Conservation (phyloP, 92 coral and sea anemone genomes). For the Porites cylindrica region DNA sequence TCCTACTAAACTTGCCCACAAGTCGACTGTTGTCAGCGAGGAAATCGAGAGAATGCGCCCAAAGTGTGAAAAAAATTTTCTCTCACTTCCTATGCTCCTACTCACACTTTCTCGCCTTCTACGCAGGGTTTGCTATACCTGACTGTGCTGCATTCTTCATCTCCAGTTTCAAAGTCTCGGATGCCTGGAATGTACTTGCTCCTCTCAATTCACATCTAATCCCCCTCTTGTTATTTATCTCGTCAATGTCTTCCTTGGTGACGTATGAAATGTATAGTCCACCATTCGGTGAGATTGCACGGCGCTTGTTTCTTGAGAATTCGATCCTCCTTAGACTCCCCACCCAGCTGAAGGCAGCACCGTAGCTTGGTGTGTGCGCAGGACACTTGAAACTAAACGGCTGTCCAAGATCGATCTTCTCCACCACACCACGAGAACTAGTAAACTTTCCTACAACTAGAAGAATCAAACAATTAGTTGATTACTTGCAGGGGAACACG, state of each 20-base stretch:
- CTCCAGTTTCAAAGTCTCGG: conserved; percentile 14
- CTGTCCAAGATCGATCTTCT: conserved; percentile 22
- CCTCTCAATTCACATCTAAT: conserved; percentile 7
- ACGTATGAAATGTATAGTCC: conserved; percentile 1
- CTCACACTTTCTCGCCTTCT: no score
- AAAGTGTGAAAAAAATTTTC: no score
- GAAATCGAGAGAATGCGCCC: no score
- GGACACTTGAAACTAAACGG: conserved; percentile 23
- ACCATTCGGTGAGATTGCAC: conserved; percentile 31
- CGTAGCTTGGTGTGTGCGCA: conserved; percentile 2
- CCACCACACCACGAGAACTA: not conserved
- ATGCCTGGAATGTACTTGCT: not conserved
- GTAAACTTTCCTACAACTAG: conserved; percentile 17
- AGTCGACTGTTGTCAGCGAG: no score
- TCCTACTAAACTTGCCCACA: no score
- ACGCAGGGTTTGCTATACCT: not conserved
- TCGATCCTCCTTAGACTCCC: not conserved
- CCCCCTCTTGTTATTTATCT: not conserved
- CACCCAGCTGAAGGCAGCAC: not conserved
- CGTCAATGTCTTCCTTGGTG: conserved; percentile 22
- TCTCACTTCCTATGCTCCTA: no score
- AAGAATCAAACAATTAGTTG: no score
- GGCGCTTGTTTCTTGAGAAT: conserved; percentile 8
- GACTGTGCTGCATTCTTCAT: conserved; percentile 1
- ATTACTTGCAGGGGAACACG: no score